Evolutionary conservation across 2,797 vertebrate genomes (phyloP).

Genomic region (Lepus townsendii): DNA sequence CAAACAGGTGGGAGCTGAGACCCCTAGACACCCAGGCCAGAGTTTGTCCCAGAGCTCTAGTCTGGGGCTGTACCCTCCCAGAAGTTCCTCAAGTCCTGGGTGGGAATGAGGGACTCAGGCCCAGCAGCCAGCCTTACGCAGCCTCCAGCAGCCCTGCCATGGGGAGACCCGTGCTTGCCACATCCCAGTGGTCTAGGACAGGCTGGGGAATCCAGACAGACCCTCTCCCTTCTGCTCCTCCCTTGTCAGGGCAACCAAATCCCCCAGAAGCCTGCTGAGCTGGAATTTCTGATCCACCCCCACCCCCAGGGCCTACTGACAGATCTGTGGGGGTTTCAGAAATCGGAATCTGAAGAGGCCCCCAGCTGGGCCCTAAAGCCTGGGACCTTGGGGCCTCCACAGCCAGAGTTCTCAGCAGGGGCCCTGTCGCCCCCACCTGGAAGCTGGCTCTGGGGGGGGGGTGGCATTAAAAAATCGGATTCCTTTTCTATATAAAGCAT

Average conservation of each 20-base stretch:
- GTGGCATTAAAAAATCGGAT: background rate
- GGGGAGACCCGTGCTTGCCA: background rate
- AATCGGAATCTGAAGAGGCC: slow-evolving; percentile 6
- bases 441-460: background rate
- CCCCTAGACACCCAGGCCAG: background rate
- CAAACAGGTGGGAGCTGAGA: background rate
- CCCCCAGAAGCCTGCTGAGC: background rate
- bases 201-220: background rate
- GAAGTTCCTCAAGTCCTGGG: background rate
- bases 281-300: background rate
- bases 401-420: background rate
- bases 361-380: background rate
- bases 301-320: background rate
- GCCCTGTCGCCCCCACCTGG: background rate
- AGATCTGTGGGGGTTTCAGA: background rate
- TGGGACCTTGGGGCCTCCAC: too few species aligned
- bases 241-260: background rate
- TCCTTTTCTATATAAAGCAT: slow-evolving; percentile 3
- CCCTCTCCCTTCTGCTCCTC: background rate
- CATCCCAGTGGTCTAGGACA: background rate
- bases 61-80: background rate
- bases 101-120: background rate
- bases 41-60: background rate
- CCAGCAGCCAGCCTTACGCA: background rate
- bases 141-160: too few species aligned